Conservation (phyloP, 2,888 invertebrate genomes). For the Gortyna flavago region DNA sequence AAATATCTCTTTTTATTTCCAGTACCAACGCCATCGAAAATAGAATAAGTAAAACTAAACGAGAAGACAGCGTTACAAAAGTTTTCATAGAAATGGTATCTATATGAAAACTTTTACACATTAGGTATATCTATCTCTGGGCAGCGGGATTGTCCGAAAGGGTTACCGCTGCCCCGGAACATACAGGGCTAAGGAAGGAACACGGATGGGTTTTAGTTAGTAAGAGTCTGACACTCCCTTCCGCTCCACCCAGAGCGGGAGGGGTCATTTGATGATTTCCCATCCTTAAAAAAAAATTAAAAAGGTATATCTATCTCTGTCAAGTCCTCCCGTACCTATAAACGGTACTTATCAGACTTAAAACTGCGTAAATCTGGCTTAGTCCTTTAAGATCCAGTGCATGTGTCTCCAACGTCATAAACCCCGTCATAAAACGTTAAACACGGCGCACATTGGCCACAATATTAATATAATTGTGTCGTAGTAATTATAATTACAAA, state of each 20-base stretch:
- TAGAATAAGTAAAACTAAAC: not conserved
- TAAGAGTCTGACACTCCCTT: no score
- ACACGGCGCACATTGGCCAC: not conserved
- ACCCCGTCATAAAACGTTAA: slow-evolving; percentile 1
- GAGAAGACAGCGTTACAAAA: not conserved
- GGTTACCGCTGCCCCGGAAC: no score
- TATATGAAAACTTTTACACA: no score
- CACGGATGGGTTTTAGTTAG: no score
- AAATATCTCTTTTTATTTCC: not conserved
- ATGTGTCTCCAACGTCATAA: not conserved
- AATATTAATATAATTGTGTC: slow-evolving; percentile 45
- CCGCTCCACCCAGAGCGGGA: no score
- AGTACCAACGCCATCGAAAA: not conserved
- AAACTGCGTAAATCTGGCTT: not conserved
- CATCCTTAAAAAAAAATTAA: no score
- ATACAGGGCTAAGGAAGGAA: no score
- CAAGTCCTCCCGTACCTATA: not conserved
- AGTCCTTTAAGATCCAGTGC: not conserved
- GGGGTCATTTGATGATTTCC: no score
- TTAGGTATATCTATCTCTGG: no score
- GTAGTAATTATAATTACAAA: slow-evolving; percentile 34
- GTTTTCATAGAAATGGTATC: not conserved
- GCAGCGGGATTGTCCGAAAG: no score
- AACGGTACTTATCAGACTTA: not conserved
- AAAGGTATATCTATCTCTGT: no score